These are phyloP conservation scores for Diplosoma virens DNA, from an alignment of 23 tunicate genomes.

Conservation along the genomic window DNA sequence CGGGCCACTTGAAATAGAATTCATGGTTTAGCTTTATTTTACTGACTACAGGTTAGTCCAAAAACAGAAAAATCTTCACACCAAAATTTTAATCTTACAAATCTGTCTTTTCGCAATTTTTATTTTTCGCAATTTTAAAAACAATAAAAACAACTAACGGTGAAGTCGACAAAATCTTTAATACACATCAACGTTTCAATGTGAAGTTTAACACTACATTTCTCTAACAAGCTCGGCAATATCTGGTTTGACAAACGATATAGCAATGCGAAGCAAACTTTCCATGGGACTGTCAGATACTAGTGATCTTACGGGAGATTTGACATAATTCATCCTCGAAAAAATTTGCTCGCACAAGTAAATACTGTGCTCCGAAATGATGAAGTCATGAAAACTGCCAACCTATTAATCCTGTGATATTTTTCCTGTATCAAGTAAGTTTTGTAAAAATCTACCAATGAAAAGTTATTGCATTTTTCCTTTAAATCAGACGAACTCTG, in stretches of 20 bases:
- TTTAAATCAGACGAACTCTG: slow-evolving; percentile 34
- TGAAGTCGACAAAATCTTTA: slow-evolving; percentile 14
- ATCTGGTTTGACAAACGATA: neutral
- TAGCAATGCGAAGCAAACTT: slow-evolving; percentile 8
- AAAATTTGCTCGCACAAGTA: slow-evolving; percentile 65
- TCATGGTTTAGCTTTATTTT: neutral
- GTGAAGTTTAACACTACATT: too few relatives aligned
- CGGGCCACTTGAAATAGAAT: too few relatives aligned
- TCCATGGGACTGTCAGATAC: slow-evolving; percentile 22
- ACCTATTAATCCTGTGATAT: slow-evolving; percentile 31
- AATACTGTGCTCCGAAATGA: slow-evolving; percentile 43
- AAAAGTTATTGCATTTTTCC: slow-evolving; percentile 31
- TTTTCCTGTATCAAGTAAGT: slow-evolving; percentile 26
- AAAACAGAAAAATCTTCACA: slow-evolving; percentile 14
- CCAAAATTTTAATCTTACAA: slow-evolving; percentile 1
- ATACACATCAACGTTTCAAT: slow-evolving; percentile 7
- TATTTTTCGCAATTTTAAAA: neutral
- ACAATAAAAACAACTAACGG: neutral
- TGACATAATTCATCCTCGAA: slow-evolving; percentile 42
- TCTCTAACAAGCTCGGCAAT: too few relatives aligned
- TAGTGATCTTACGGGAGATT: slow-evolving; percentile 38
- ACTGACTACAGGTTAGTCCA: neutral
- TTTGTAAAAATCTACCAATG: slow-evolving; percentile 45
- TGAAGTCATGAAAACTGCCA: slow-evolving; percentile 46
- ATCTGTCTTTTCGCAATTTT: neutral